These are phyloP conservation scores for Rhipidura dahli DNA, from an alignment of 2,113 vertebrate genomes.

Conservation along the genomic window DNA sequence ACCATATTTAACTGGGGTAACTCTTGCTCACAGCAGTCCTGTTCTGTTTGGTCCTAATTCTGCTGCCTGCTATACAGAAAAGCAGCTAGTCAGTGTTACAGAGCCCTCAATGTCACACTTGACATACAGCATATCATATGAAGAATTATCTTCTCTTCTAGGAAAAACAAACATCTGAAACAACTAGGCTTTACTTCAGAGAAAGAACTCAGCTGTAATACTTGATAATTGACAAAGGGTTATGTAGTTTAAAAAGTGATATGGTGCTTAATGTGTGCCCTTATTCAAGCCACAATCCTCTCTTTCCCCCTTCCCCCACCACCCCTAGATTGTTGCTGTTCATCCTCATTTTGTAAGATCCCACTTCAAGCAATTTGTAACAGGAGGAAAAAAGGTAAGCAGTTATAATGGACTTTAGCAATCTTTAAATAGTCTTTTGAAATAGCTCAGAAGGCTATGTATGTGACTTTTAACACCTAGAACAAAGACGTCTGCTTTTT, in stretches of 20 bases:
- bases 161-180: background rate
- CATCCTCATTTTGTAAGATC: constrained; percentile 92
- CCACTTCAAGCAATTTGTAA: constrained; percentile 97
- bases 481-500: background rate
- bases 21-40: background rate
- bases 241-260: background rate
- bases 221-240: background rate
- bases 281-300: background rate
- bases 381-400: constrained; percentile 94
- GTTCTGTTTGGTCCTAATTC: background rate
- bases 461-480: background rate
- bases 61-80: background rate
- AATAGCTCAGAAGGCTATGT: background rate
- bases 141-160: background rate
- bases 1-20: background rate
- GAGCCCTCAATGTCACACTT: background rate
- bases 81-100: background rate
- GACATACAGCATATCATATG: background rate
- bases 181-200: background rate
- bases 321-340: constrained; percentile 80
- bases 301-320: background rate
- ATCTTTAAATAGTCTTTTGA: background rate
- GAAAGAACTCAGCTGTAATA: background rate
- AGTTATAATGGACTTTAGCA: background rate
- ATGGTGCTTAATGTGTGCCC: background rate